Evolutionary conservation across 1,140 invertebrate genomes (phyloP).

Genomic region (Campodea augens): DNA sequence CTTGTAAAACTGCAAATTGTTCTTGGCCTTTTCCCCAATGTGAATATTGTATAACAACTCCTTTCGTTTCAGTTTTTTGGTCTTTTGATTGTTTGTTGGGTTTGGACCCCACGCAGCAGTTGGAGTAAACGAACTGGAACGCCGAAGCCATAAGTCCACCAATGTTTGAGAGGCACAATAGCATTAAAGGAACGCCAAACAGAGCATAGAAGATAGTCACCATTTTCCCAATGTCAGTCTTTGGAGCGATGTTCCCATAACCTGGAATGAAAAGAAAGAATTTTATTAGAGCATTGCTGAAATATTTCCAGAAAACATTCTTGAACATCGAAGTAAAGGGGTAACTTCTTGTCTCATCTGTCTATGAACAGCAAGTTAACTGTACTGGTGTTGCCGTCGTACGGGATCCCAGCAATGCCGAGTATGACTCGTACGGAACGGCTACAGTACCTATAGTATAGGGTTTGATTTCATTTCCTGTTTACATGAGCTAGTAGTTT

Average conservation of each 20-base stretch:
- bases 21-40: neutral
- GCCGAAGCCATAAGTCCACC: conserved; percentile 56
- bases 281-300: neutral
- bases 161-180: conserved; percentile 67
- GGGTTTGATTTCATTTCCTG: no score
- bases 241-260: conserved; percentile 60
- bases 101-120: conserved; percentile 30
- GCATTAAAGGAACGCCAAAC: conserved; percentile 64
- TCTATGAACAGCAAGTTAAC: no score
- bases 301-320: neutral
- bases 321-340: neutral
- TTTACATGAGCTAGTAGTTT: no score
- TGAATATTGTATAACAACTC: conserved; percentile 1
- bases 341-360: no score
- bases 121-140: conserved; percentile 47
- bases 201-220: conserved; percentile 72
- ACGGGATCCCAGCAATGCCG: no score
- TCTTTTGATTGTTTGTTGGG: no score
- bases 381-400: no score
- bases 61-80: no score
- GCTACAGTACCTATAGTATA: no score
- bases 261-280: conserved; percentile 31
- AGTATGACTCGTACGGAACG: no score
- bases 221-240: conserved; percentile 51
- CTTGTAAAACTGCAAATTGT: neutral